phyloP scores from a whole-genome alignment of 92 coral and sea anemone genomes.

The Zoanthus solanderi region DNA sequence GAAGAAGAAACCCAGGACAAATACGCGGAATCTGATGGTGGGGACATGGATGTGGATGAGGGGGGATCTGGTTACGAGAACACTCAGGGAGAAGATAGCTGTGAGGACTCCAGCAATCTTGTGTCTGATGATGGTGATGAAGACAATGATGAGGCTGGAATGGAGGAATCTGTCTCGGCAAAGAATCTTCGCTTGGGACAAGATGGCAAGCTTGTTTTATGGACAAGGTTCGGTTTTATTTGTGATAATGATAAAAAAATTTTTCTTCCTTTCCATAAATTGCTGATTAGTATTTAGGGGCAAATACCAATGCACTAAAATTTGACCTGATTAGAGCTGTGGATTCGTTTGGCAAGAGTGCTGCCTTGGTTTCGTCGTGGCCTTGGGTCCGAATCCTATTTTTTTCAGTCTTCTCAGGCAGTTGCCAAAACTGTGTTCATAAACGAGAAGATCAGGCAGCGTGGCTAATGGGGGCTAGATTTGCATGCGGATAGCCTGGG shows the following conservation, averaged over 20 bases:
- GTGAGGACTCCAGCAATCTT: constrained; percentile 48
- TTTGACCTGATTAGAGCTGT: no score
- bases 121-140: constrained; percentile 30
- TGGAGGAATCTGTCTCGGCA: constrained; percentile 68
- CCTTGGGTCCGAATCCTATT: no score
- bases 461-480: no score
- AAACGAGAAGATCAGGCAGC: no score
- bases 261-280: no score
- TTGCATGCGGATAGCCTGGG: no score
- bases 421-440: no score
- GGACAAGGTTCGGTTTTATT: constrained; percentile 81
- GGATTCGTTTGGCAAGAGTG: no score
- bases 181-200: constrained; percentile 84
- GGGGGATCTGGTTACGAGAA: constrained; percentile 56
- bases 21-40: constrained; percentile 68
- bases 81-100: constrained; percentile 46
- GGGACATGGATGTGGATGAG: constrained; percentile 61
- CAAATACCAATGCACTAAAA: no score
- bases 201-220: constrained; percentile 85
- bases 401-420: no score
- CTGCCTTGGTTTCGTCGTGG: no score
- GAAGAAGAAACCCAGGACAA: constrained; percentile 58
- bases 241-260: not conserved
- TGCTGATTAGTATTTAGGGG: no score
- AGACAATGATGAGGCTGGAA: constrained; percentile 47